Base-by-base conservation (phyloP, 2,888 invertebrate genomes). In the Argyresthia goedartella region DNA sequence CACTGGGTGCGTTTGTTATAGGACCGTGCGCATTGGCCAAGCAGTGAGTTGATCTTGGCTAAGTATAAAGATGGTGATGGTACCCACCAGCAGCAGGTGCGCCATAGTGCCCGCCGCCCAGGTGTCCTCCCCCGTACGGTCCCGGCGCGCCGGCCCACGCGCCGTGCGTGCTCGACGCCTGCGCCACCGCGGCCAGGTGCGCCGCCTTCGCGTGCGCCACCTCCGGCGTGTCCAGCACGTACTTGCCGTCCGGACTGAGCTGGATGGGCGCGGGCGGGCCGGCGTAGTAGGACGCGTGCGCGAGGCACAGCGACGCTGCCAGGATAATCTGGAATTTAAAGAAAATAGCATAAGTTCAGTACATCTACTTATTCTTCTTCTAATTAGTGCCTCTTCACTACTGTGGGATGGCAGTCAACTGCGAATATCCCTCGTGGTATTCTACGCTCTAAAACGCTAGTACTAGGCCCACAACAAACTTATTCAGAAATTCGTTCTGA, bases 211-310 rank as follows among this genome's bases (percentile, higher is more conserved):
- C 87, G 71, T 87, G 87, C 13, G 87, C 84, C 4, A 87, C 87
- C 61, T 87, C 87, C 1, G 87, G 87, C 10, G 87, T 87, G 67
- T 91, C 90, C 44, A 90, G 62, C 42, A 87, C 61, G 64, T 77
- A 74, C 56, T 86, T 80, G 67, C 88, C 88, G 59, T 91, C 91
- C 1, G 76, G 71, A 57, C 82, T 86, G 6, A 87, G 76, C 58
- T 82, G 81, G 58, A 87, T 63, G 60, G 71, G 84, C 16, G 84
- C 88, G 59, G 77, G 87, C 54, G 81, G 82, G 60, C 76, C 87
- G 58, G 75, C 81, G 80, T 76, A 88, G 71, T 80, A 87, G n/a
- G 88, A 87, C 52, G 88, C 87, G 63, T 87, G 78, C 56, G 88
- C 88, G 63, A 84, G 69, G 81, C 86, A 84, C 61, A 85, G 73